These are phyloP conservation scores for Orius insidiosus DNA, from an alignment of 1,140 invertebrate species.

Conservation along the genomic window DNA sequence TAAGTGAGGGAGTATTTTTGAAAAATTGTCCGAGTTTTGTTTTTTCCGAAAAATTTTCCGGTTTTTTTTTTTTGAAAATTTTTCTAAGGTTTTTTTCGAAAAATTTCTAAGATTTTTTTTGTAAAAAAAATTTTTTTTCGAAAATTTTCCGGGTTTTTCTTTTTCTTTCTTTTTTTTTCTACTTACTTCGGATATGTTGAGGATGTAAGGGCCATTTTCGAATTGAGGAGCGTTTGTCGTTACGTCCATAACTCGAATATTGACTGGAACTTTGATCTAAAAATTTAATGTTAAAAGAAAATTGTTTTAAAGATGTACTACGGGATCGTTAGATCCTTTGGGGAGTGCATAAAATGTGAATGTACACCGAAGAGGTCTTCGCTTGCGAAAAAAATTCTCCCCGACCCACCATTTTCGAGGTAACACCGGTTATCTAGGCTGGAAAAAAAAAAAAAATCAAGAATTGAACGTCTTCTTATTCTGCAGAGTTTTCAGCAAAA, in stretches of 20 bases:
- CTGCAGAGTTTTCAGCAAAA: no score
- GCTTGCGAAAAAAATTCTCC: constrained; percentile 75
- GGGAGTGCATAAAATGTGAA: constrained; percentile 68
- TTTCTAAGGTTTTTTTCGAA: no score
- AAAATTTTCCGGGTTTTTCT: no score
- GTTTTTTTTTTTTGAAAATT: no score
- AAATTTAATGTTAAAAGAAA: constrained; percentile 19
- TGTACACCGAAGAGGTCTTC: constrained; percentile 71
- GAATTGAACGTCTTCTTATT: no score
- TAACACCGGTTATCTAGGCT: constrained; percentile 61
- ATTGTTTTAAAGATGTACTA: constrained; percentile 22
- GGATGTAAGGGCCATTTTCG: constrained; percentile 58
- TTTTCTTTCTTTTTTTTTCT: background rate
- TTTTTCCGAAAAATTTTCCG: no score
- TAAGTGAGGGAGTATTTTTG: no score
- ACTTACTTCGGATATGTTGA: constrained; percentile 63
- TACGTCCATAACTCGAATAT: constrained; percentile 78
- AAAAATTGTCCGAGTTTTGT: no score
- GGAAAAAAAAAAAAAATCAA: constrained; percentile 12
- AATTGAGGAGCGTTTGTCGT: constrained; percentile 81
- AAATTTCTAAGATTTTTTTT: no score
- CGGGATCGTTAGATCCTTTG: constrained; percentile 61
- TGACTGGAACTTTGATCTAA: constrained; percentile 74
- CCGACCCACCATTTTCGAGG: constrained; percentile 71
- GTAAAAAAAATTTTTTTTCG: no score